A percentile compares a stretch with the other conserved stretches of the same genome.
These are phyloP conservation scores for Formicarius rufipectus DNA, from an alignment of 2,113 vertebrate genomes.

Conservation along the genomic window DNA sequence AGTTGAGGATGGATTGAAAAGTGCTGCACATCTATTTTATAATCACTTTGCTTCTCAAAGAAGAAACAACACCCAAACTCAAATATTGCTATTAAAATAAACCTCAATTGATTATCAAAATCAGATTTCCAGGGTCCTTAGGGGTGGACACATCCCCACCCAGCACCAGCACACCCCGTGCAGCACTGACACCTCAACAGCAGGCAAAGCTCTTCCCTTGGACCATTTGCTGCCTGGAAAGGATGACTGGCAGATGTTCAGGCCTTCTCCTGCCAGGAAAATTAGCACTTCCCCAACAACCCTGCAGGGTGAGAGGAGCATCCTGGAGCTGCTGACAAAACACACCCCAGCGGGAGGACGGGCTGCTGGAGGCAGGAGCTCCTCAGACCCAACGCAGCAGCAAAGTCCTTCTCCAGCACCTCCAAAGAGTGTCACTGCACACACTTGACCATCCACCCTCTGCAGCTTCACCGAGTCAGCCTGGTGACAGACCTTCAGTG, in stretches of 20 bases:
- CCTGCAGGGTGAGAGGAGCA: background rate
- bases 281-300: slow-evolving; percentile 35
- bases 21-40: background rate
- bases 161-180: background rate
- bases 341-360: background rate
- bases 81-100: background rate
- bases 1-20: background rate
- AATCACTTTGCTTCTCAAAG: background rate
- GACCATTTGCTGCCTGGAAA: slow-evolving; percentile 11
- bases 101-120: background rate
- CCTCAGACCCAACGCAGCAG: background rate
- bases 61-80: background rate
- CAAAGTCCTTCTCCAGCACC: background rate
- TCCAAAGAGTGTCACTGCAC: background rate
- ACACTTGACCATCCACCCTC: background rate
- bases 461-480: rapidly evolving
- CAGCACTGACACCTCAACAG: background rate
- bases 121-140: background rate
- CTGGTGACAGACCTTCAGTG: background rate
- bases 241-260: slow-evolving; percentile 53
- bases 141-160: background rate
- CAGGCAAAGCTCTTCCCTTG: background rate
- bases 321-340: slow-evolving; percentile 23
- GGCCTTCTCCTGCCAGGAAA: slow-evolving; percentile 41
- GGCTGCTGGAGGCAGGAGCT: background rate